These are phyloP conservation scores for Dinocampus coccinellae DNA, from an alignment of 2,888 invertebrate genomes.

Conservation along the genomic window DNA sequence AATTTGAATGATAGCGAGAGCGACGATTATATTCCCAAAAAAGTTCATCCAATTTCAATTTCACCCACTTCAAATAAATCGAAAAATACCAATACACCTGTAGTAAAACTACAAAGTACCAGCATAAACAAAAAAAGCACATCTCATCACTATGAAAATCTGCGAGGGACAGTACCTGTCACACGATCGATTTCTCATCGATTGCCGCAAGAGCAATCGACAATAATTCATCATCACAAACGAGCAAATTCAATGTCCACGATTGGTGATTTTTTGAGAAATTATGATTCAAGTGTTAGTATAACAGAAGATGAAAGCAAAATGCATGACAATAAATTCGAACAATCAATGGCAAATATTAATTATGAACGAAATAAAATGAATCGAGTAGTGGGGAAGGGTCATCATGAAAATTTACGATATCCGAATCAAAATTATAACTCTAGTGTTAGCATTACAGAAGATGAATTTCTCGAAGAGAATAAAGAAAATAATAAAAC, in stretches of 20 bases:
- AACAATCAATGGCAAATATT: neutral
- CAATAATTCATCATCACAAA: neutral
- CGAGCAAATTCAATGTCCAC: constrained; percentile 8
- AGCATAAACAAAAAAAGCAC: neutral
- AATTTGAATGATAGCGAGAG: neutral
- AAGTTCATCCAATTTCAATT: neutral
- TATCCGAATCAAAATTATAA: constrained; percentile 37
- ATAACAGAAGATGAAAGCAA: constrained; percentile 48
- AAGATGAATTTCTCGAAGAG: constrained; percentile 42
- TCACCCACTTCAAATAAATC: neutral
- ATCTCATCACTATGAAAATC: neutral
- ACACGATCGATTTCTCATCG: neutral
- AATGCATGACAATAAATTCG: neutral
- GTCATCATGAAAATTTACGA: neutral
- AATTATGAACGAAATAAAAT: constrained; percentile 17
- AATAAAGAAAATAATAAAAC: neutral
- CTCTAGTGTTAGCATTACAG: constrained; percentile 52
- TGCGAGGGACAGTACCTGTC: neutral
- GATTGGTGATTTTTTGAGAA: constrained; percentile 13
- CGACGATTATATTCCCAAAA: constrained; percentile 21
- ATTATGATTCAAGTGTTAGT: constrained; percentile 50
- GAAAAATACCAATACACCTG: too few relatives aligned
- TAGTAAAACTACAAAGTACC: neutral
- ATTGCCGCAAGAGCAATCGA: neutral
- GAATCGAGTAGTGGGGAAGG: constrained; percentile 1